Base-by-base conservation (phyloP, 2,888 invertebrate genomes). In the Troides oblongomaculatus region DNA sequence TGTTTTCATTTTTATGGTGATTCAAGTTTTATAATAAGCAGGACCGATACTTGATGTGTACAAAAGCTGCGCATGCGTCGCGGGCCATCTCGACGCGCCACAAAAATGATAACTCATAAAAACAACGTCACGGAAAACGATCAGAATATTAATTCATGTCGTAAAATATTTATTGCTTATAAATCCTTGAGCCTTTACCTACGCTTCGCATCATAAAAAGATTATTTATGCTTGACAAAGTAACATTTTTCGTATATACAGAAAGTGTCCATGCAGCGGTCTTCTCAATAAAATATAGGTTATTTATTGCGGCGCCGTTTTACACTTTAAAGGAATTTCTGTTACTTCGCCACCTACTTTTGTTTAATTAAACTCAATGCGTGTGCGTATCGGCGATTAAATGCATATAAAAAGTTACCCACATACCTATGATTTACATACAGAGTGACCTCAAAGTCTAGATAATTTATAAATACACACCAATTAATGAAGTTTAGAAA, bases 141-240 rank as follows among this genome's bases (percentile, higher is more conserved):
- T 90, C 90, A 84, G 92, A 92, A 92, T 92, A 92, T 92, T 92
- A 92, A 92, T 92, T 91, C 88, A 85, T 87, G 90, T 92, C 92
- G 92, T 92, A 90, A 92, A 92, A 92, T 89, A 92, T 92, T 92
- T 92, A 92, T 91, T 88, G 76, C 92, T 87, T 92, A 92, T 92
- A 92, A 92, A 92, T 92, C 92, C 92, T 92, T 92, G 91, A 90
- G 89, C 89, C 89, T 89, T 90, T 92, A 89, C 92, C 90, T 91
- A 92, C 92, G 92, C 88, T 88, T 88, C 89, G 87, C 90, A 88
- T 92, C 92, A 92, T 92, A 92, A 92, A 92, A 92, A 92, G 87
- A 92, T 92, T 90, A 92, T 92, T 92, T 92, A 92, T 92, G 91
- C 84, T 83, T 83, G 87, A 92, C 89, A 90, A 92, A 85, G 92